These are phyloP conservation scores for Euplexia lucipara DNA, from an alignment of 2,888 invertebrate genomes.

Conservation along the genomic window DNA sequence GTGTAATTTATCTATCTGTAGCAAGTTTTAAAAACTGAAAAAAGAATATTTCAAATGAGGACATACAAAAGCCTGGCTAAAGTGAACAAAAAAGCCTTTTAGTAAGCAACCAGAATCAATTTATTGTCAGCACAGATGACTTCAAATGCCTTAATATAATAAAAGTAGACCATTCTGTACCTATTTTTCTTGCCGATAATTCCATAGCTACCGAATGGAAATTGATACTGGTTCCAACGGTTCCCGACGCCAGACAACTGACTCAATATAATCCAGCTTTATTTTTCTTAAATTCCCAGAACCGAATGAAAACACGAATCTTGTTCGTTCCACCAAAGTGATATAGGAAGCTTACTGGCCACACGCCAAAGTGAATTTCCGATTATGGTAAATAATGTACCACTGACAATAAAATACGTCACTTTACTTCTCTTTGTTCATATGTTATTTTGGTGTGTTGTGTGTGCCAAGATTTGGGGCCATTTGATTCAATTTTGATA, in stretches of 20 bases:
- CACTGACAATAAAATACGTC: conserved; percentile 64
- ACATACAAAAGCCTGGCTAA: neutral
- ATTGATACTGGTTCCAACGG: neutral
- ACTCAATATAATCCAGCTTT: conserved; percentile 20
- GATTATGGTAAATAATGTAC: conserved; percentile 79
- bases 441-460: conserved; percentile 61
- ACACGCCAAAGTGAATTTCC: conserved; percentile 82
- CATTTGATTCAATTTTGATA: conserved; percentile 61
- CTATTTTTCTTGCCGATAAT: neutral
- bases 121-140: too few relatives aligned
- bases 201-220: neutral
- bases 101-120: neutral
- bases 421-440: conserved; percentile 55
- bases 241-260: neutral
- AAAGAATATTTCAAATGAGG: too few relatives aligned
- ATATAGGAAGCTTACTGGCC: conserved; percentile 77
- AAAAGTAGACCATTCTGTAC: neutral
- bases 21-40: too few relatives aligned
- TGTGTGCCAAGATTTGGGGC: conserved; percentile 60
- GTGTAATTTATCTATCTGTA: too few relatives aligned
- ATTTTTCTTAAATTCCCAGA: conserved; percentile 32
- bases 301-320: conserved; percentile 53
- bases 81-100: neutral
- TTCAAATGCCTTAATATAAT: neutral
- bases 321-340: conserved; percentile 59